These are phyloP conservation scores for Cottoperca gobio DNA, from an alignment of 2,797 vertebrate species.

Conservation along the genomic window DNA sequence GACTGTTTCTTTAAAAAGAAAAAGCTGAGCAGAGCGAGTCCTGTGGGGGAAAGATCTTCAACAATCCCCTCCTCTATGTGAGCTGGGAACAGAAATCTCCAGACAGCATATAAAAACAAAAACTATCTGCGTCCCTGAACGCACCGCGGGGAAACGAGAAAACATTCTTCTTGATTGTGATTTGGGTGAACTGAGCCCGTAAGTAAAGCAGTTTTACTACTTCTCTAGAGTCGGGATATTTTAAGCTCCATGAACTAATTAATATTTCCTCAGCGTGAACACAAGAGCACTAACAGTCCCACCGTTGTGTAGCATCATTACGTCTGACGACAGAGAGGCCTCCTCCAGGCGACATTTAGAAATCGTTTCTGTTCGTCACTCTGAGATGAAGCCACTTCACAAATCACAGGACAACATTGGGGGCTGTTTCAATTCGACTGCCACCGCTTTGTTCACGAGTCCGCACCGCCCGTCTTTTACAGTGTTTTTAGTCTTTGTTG, in stretches of 20 bases:
- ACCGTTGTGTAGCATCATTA: constrained; percentile 42
- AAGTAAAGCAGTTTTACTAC: constrained; percentile 3
- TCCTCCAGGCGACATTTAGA: constrained; percentile 32
- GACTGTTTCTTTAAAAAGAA: background rate
- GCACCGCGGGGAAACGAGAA: background rate
- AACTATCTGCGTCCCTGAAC: background rate
- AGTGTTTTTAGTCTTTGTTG: constrained; percentile 62
- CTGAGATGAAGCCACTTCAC: constrained; percentile 26
- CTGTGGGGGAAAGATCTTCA: too few relatives aligned
- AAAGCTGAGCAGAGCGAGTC: background rate
- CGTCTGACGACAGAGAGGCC: constrained; percentile 9
- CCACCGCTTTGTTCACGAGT: constrained; percentile 69
- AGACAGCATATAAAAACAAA: background rate
- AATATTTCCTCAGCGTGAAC: constrained; percentile 49
- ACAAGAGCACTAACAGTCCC: constrained; percentile 33
- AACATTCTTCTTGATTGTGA: background rate
- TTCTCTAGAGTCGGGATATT: background rate
- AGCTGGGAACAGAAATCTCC: background rate
- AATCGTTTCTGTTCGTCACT: constrained; percentile 34
- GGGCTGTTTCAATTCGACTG: constrained; percentile 19
- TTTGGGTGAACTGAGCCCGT: constrained; percentile 17
- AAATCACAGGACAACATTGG: background rate
- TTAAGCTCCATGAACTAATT: constrained; percentile 25
- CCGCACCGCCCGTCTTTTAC: constrained; percentile 37
- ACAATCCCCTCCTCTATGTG: background rate